Base-by-base conservation (phyloP, 2,888 invertebrate species). In the Oligia fasciuncula region DNA sequence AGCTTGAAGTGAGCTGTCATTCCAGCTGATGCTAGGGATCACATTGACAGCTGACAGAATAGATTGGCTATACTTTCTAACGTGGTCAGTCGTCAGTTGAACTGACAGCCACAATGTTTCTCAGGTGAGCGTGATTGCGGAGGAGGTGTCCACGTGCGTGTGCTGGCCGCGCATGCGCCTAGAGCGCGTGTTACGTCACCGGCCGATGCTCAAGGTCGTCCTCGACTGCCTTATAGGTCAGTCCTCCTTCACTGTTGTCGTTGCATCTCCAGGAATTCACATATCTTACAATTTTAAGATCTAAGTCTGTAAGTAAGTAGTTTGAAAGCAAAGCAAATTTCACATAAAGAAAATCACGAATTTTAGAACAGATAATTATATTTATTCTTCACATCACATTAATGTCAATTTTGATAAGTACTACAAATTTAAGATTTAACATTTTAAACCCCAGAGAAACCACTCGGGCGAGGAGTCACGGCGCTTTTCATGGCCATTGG, bases 131-230 rank as follows among this genome's bases (percentile, higher is more conserved):
- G 98, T 98, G 90, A 97, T 98, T 71, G 98, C 98, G 19, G 98
- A 98, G 92, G 98, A 98, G 92, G 97, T 98, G 88, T 97, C 98
- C 95, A 97, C 98, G 89, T 98, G 98, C 92, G 96, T 98, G 85
- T 98, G 98, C 91, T 98, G 98, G 98, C 97, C 98, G 83, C 97
- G 98, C 90, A 97, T 98, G 97, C 97, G 98, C 89, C 97, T 98
- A 79, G 98, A 98, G 92, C 97, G 98, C 80, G 98, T 98, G 86
- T 97, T 98, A 86, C 97, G 98, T 85, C 98, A 98, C 92, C 97
- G 98, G 91, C 98, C 98, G 29, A 97, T 97, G 91, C 97, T 98
- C 89, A 98, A 98, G 94, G 97, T 98, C 90, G 98, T 98, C 79
- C 97, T 98, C 87, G 98, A 98, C 94, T 98, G 98, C 92, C 97